Evolutionary conservation across 2,797 vertebrate species (phyloP), one percentile per base, ranked within the genome.

Genomic region (Caiman crocodilus): DNA sequence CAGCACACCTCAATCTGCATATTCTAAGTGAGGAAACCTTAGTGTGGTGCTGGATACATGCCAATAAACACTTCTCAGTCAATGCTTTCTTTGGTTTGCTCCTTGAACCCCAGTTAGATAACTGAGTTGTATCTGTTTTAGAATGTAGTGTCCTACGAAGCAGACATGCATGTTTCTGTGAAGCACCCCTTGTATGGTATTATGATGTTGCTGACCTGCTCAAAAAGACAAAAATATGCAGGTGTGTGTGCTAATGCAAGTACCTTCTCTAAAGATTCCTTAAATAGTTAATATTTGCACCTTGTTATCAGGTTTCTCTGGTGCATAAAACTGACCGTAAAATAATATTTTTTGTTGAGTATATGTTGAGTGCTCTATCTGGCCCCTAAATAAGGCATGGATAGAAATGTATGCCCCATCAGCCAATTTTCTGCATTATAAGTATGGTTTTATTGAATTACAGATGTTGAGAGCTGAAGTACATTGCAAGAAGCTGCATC

Each of bases 391-490:
- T 82, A 83, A 93, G 64, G 7, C 50, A 61, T 50, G n/a, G 85
- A 74, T 32, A 87, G 30, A 81, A 30, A 2, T 5, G 4, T 79
- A 64, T 0, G 42, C 16, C 14, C 32, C 55, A 87, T 35, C 61
- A 95, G 78, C 50, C 78, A 69, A 5, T 94, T 93, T 94, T 92
- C 42, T 76, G 71, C 35, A 79, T 90, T 95, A 80, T 82, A 86
- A 81, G 8, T 83, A 35, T 12, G 56, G n/a, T 65, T 97, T 88
- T 73, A 84, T 83, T 95, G 79, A 93, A 23, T 92, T 93, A 59
- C 76, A 30, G 80, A 55, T 93, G 15, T 90, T 94, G n/a, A 93
- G 17, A 17, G 90, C 60, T 69, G 28, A 93, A 94, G 82, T 92
- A 88, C 42, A 84, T 42, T 69, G 14, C 79, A 90, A 86, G 79